phyloP scores from a whole-genome alignment of 2,113 vertebrate species.

The Condylura cristata region DNA sequence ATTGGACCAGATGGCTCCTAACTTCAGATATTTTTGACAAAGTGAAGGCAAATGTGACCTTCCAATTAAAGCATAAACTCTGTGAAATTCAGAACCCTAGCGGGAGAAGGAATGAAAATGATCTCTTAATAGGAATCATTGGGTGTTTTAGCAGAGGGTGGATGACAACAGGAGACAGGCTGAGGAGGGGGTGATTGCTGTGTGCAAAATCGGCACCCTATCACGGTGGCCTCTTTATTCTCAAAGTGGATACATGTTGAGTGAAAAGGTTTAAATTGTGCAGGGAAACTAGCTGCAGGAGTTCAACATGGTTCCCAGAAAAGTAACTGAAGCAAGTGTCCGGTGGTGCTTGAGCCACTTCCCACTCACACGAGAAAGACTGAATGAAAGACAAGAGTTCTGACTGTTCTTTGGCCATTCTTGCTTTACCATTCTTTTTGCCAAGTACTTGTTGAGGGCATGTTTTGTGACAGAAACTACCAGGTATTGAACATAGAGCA shows the following conservation, averaged over 20 bases:
- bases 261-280: background rate
- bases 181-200: background rate
- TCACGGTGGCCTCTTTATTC: background rate
- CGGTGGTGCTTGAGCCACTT: background rate
- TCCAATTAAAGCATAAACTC: background rate
- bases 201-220: rapidly evolving
- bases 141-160: background rate
- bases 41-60: background rate
- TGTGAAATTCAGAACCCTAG: background rate
- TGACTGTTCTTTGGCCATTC: background rate
- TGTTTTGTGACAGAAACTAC: rapidly evolving
- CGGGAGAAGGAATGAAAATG: background rate
- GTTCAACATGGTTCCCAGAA: background rate
- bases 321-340: background rate
- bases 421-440: background rate
- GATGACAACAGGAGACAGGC: rapidly evolving
- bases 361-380: background rate
- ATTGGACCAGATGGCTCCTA: background rate
- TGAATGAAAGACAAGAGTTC: background rate
- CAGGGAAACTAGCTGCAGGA: background rate
- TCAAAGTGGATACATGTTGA: rapidly evolving
- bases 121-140: no score
- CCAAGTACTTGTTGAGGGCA: background rate
- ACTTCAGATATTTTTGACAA: background rate
- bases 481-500: background rate